Evolutionary conservation across 1,140 invertebrate genomes (phyloP).

Genomic region (Helicoverpa armigera): DNA sequence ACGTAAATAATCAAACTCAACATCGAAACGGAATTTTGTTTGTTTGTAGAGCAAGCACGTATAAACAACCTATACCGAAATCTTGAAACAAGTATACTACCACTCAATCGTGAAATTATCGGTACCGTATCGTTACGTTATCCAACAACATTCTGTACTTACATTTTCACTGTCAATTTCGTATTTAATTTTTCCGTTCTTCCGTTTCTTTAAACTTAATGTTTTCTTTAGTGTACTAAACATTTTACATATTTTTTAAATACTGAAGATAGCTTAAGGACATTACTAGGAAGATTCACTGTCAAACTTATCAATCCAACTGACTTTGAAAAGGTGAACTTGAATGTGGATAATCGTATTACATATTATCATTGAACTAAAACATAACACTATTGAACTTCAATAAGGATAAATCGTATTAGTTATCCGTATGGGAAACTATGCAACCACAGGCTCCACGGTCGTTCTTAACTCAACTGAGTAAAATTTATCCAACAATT

Average conservation of each 20-base stretch:
- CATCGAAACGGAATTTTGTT: conserved; percentile 74
- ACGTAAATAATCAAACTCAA: conserved; percentile 74
- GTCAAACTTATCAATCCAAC: background rate
- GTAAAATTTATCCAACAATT: conserved; percentile 54
- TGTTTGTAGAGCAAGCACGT: conserved; percentile 67
- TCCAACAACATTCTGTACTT: conserved; percentile 43
- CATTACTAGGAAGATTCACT: background rate
- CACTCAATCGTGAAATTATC: conserved; percentile 11
- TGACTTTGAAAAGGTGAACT: background rate
- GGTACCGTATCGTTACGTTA: background rate
- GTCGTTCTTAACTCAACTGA: conserved; percentile 57
- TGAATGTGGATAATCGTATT: conserved; percentile 3
- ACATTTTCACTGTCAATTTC: conserved; percentile 45
- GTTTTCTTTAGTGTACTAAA: conserved; percentile 61
- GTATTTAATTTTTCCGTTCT: conserved; percentile 45
- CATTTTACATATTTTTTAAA: conserved; percentile 46
- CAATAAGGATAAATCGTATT: conserved; percentile 36
- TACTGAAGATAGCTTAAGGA: background rate
- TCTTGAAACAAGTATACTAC: conserved; percentile 2
- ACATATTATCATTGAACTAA: conserved; percentile 15
- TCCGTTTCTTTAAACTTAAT: conserved; percentile 60
- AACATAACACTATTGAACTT: conserved; percentile 8
- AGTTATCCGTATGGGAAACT: conserved; percentile 47
- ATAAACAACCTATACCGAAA: conserved; percentile 62
- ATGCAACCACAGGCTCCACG: conserved; percentile 51